Conservation (phyloP, 2,113 vertebrate species). For the Rattus rattus region DNA sequence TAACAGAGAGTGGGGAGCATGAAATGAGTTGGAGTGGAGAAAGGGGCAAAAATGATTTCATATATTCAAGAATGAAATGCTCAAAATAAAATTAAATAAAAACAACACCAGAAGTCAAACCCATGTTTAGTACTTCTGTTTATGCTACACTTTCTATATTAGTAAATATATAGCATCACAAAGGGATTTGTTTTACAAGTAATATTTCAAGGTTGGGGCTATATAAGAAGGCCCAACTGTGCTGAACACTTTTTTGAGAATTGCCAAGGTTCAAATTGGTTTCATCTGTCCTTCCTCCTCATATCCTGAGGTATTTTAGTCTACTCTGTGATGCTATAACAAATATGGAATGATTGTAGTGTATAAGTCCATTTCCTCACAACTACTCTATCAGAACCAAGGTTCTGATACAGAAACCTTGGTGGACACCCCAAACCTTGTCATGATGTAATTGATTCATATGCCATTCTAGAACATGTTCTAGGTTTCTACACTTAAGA, state of each 20-base stretch:
- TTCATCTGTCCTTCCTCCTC: background rate
- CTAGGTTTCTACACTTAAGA: background rate
- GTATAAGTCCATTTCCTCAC: background rate
- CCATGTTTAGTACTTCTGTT: background rate
- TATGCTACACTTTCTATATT: background rate
- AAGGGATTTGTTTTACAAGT: background rate
- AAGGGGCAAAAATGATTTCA: background rate
- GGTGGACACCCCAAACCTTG: background rate
- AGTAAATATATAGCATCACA: background rate
- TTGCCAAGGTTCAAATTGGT: no score
- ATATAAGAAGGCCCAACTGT: no score
- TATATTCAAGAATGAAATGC: background rate
- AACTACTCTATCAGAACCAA: background rate
- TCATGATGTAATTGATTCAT: background rate
- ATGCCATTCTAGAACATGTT: background rate
- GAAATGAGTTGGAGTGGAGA: background rate
- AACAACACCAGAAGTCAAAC: background rate
- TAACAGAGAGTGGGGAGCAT: background rate
- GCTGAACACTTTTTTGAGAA: background rate
- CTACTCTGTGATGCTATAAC: background rate
- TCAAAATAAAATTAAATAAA: background rate
- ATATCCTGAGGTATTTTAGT: background rate
- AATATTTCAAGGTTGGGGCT: no score
- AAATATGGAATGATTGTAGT: background rate
- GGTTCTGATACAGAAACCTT: background rate